phyloP scores from a whole-genome alignment of 2,113 vertebrate genomes.

The Platycercus adscitus region DNA sequence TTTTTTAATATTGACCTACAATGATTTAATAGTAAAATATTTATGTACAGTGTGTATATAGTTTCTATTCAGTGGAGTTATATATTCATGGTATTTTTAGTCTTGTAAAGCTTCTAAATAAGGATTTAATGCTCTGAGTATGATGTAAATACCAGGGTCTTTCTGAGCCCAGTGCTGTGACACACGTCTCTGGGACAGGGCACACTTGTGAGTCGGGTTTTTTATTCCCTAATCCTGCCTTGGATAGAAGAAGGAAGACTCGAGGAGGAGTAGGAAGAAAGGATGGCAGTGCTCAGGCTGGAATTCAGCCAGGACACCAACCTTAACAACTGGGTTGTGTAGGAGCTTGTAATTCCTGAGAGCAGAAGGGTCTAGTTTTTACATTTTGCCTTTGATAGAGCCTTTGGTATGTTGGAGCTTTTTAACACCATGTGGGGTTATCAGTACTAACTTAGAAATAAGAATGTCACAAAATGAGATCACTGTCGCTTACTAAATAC shows the following conservation, averaged over 20 bases:
- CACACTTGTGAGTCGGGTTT: neutral
- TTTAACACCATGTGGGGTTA: neutral
- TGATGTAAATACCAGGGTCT: neutral
- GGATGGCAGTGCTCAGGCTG: neutral
- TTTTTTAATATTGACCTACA: neutral
- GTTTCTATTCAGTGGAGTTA: neutral
- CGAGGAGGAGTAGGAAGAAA: neutral
- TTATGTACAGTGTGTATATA: neutral
- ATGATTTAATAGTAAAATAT: neutral
- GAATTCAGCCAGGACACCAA: neutral
- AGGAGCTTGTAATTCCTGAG: neutral
- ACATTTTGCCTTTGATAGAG: neutral
- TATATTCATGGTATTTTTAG: neutral
- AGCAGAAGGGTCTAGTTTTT: neutral
- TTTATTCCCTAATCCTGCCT: neutral
- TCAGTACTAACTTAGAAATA: neutral
- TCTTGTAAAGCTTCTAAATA: neutral
- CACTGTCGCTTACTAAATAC: constrained; percentile 29
- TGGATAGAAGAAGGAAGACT: neutral
- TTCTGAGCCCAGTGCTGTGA: neutral
- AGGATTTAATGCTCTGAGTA: neutral
- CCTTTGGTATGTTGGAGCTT: neutral
- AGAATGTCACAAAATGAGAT: neutral
- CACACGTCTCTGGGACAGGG: neutral
- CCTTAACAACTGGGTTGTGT: neutral